These are phyloP conservation scores for Sinhomidia bicolor DNA, from an alignment of 2,888 invertebrate genomes.

Conservation along the genomic window DNA sequence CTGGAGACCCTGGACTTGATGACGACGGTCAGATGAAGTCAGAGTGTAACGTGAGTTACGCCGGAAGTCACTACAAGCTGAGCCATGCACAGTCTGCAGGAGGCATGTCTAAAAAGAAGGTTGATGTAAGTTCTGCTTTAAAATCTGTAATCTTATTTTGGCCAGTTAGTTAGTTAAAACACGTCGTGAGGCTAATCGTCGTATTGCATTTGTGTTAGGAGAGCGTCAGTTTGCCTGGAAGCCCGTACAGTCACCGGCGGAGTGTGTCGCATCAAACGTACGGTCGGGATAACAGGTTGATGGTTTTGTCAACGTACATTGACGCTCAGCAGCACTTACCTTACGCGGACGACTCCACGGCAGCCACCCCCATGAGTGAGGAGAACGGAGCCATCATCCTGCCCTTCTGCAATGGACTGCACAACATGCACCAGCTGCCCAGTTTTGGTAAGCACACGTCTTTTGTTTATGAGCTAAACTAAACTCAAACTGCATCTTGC, in stretches of 20 bases:
- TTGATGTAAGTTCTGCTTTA: slow-evolving; percentile 81
- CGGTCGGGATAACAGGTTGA: slow-evolving; percentile 90
- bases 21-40: slow-evolving; percentile 92
- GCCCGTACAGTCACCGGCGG: slow-evolving; percentile 94
- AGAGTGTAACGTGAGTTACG: slow-evolving; percentile 92
- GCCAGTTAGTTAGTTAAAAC: no score
- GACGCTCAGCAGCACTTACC: slow-evolving; percentile 91
- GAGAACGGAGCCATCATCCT: slow-evolving; percentile 98
- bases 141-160: no score
- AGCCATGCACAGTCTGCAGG: slow-evolving; percentile 80
- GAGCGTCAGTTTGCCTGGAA: slow-evolving; percentile 97
- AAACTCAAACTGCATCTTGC: no score
- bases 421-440: no score
- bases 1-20: slow-evolving; percentile 87
- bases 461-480: no score
- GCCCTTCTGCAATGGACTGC: slow-evolving; percentile 86
- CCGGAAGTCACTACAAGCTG: slow-evolving; percentile 83
- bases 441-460: slow-evolving; percentile 34
- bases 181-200: no score
- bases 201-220: slow-evolving; percentile 91
- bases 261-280: slow-evolving; percentile 93
- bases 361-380: slow-evolving; percentile 98
- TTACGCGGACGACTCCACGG: slow-evolving; percentile 98
- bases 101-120: slow-evolving; percentile 79
- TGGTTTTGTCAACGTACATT: slow-evolving; percentile 96